phyloP scores from a whole-genome alignment of 1,140 invertebrate species.

The Micrasema longulum region DNA sequence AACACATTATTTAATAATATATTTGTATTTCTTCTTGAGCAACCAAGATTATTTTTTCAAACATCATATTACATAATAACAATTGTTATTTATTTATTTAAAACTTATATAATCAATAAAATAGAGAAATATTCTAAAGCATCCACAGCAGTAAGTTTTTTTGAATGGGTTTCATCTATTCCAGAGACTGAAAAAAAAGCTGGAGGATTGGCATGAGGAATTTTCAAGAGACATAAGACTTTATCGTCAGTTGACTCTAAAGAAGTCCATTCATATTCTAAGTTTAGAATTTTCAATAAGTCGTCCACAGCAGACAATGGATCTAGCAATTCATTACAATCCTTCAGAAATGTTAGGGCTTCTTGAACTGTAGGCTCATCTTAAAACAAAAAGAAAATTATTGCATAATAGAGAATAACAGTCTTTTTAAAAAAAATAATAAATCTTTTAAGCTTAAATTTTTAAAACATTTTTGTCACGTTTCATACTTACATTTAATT shows the following conservation, averaged over 20 bases:
- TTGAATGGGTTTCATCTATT: neutral
- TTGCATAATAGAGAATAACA: too few species aligned
- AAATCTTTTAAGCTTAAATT: too few species aligned
- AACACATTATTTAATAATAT: too few species aligned
- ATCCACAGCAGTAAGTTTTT: neutral
- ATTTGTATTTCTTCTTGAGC: too few species aligned
- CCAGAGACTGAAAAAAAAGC: neutral
- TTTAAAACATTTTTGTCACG: too few species aligned
- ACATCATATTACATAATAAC: too few species aligned
- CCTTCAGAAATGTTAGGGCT: neutral
- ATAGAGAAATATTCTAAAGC: slow-evolving; percentile 28
- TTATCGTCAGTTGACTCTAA: neutral
- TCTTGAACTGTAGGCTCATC: neutral
- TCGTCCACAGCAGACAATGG: neutral
- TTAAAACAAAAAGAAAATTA: slow-evolving; percentile 28
- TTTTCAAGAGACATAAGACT: slow-evolving; percentile 2
- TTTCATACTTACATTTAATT: too few species aligned
- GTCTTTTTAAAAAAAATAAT: too few species aligned
- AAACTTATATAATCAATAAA: slow-evolving; percentile 23
- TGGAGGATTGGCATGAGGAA: slow-evolving; percentile 17
- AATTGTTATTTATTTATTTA: too few species aligned
- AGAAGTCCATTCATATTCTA: slow-evolving; percentile 2
- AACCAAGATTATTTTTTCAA: too few species aligned
- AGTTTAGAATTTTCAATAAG: slow-evolving; percentile 9
- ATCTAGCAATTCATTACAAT: neutral